Conservation (phyloP, 1,140 invertebrate species). For the Sycophaga agraensis region DNA sequence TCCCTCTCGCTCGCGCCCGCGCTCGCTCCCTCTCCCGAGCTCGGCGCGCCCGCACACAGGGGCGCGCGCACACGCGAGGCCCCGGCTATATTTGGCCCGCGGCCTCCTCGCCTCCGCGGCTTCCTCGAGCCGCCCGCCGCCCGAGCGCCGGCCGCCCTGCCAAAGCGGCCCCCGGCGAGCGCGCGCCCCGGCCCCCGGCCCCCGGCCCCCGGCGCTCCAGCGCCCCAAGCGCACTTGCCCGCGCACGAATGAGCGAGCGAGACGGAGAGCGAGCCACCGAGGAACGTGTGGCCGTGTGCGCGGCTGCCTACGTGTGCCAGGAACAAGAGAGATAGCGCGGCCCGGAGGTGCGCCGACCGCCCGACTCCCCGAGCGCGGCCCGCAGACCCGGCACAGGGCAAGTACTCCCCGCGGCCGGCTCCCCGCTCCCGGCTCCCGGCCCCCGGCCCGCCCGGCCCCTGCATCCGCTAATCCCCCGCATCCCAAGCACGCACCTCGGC, state of each 20-base stretch:
- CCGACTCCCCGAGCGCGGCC: too few species aligned
- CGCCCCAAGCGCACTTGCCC: not conserved
- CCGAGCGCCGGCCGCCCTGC: not conserved
- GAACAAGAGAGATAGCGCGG: not conserved
- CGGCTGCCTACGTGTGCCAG: slow-evolving; percentile 26
- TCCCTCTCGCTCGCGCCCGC: not conserved
- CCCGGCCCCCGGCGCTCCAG: not conserved
- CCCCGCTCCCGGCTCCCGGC: too few species aligned
- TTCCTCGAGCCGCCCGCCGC: not conserved
- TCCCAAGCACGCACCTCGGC: too few species aligned
- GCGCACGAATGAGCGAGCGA: not conserved
- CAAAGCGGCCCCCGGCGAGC: not conserved
- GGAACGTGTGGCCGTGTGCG: slow-evolving; percentile 5
- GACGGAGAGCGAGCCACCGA: not conserved
- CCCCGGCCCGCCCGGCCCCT: too few species aligned
- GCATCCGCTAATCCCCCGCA: too few species aligned
- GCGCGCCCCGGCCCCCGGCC: not conserved
- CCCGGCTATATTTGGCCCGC: too few species aligned
- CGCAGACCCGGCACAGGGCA: not conserved
- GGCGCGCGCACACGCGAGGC: not conserved
- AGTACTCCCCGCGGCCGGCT: too few species aligned
- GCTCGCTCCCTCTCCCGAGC: not conserved
- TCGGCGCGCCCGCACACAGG: not conserved
- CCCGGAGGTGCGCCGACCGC: not conserved
- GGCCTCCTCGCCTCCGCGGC: not conserved